Evolutionary conservation across 2,113 vertebrate genomes (phyloP), one percentile per base, ranked within the genome.

Genomic region (Taurulus bubalis): DNA sequence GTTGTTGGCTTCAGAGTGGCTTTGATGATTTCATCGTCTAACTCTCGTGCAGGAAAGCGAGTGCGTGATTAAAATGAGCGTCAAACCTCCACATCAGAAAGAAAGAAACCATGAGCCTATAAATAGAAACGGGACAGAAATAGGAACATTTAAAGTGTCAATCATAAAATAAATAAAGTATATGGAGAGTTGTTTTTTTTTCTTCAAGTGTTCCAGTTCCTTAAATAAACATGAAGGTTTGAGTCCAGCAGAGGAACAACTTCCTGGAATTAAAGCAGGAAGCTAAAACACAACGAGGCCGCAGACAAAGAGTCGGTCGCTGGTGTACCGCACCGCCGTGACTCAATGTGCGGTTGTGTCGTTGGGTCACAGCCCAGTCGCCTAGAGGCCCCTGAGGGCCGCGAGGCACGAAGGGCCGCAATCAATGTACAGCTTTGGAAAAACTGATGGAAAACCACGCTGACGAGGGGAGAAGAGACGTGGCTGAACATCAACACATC

Each of bases 351-450:
- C n/a, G n/a, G n/a, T n/a, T n/a, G n/a, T n/a, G n/a, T 32, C 30
- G 30, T 32, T 32, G 80, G 51, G 85, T 89, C 87, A 89, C 84
- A 89, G 47, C 89, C 73, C 72, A 73, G n/a, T n/a, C n/a, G n/a
- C n/a, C n/a, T n/a, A n/a, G 58, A 53, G 40, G 83, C 83, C 87
- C 82, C 62, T n/a, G n/a, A 85, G 76, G 88, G 79, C 80, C 88
- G 80, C 83, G 9, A 34, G 87, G 42, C 84, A 89, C 85, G 85
- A 89, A 88, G 77, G 4, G 86, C 85, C 72, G 56, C 30, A 88
- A 94, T 94, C 94, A 88, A 93, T 94, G 82, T 73, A 3, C 30
- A 68, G 83, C 90, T 92, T 82, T 93, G 93, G 93, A 94, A 93
- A 95, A 94, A 94, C 91, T 77, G 86, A 93, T 93, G 92, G 92